Evolutionary conservation across 2,888 invertebrate genomes (phyloP), one percentile per base, ranked within the genome.

Genomic region (Coleophora flavipennella): DNA sequence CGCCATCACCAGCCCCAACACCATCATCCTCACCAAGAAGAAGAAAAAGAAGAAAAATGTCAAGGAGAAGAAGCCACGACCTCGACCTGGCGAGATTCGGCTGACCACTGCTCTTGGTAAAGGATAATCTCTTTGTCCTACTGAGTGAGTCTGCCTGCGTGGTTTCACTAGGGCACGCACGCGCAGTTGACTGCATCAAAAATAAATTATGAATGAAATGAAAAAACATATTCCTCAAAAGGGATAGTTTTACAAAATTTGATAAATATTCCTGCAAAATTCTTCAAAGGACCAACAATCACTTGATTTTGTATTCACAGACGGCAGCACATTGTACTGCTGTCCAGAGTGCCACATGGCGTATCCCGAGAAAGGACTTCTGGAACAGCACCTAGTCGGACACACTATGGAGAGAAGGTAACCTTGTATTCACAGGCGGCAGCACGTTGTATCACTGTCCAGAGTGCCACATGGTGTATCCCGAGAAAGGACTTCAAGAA

Each of bases 321-420:
- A n/a, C n/a, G 94, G 95, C 31, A 93, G 94, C 37, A 94, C 94
- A 0, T 66, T 94, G 12, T 94, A 92, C 59, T 94, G 94, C 64
- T 94, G 94, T 67, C 94, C 94, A 0, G 94, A 94, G 66, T 94
- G 95, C 63, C 93, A 95, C 68, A 93, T 94, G 93, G 94, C 94
- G 29, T 93, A 94, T 65, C 94, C 94, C 2, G 94, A 95, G 67
- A 90, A 93, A 43, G 92, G 91, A 45, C 75, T 94, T 34, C 76
- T 95, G 41, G 94, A 95, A 55, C 94, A 95, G 59, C 94, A 95
- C 73, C 84, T 95, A 11, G 87, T 93, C 13, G 94, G 94, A 8
- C 94, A 95, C 68, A 94, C 94, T 3, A 88, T 94, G 66, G 95
- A 95, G 61, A 87, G 94, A 50, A 87, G 90, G 90, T 53, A 12